Percentiles rank a stretch among this genome's conserved stretches.
Evolutionary conservation across 2,888 invertebrate genomes (phyloP).

Genomic region (Cataglyphis rosenhaueri): DNA sequence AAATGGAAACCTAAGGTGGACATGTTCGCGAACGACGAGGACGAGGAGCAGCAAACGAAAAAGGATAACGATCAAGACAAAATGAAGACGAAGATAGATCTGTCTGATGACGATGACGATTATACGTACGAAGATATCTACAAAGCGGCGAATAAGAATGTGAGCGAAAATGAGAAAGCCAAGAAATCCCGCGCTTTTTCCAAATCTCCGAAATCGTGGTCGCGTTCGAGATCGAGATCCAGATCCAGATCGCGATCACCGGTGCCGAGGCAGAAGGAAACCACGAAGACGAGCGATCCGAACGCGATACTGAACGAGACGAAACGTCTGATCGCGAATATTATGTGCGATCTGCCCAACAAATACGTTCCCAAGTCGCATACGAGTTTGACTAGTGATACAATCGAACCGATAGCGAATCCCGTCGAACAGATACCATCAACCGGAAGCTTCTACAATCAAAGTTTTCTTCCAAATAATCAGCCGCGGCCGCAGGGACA

Average conservation of each 20-base stretch:
- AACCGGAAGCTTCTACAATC: constrained; percentile 70
- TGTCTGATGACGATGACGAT: constrained; percentile 92
- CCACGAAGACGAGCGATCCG: constrained; percentile 80
- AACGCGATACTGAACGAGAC: constrained; percentile 87
- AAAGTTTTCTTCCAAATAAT: constrained; percentile 67
- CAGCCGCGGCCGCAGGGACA: constrained; percentile 68
- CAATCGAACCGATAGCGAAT: constrained; percentile 31
- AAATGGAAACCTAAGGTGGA: constrained; percentile 84
- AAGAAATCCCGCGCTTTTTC: constrained; percentile 84
- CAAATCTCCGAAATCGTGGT: constrained; percentile 79
- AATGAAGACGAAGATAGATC: constrained; percentile 86
- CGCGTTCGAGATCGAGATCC: constrained; percentile 80
- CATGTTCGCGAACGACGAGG: constrained; percentile 84
- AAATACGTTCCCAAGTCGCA: constrained; percentile 82
- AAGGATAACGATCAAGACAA: constrained; percentile 77
- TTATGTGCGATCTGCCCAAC: constrained; percentile 88
- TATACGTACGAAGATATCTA: constrained; percentile 94
- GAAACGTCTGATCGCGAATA: constrained; percentile 88
- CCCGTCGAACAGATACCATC: constrained; percentile 48
- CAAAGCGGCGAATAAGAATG: constrained; percentile 91
- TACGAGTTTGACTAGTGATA: constrained; percentile 60
- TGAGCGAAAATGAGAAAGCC: constrained; percentile 88
- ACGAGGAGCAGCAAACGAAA: constrained; percentile 72
- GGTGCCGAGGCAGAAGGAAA: constrained; percentile 64
- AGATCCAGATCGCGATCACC: constrained; percentile 77